Percentiles rank a stretch among this genome's conserved stretches.
Conservation (phyloP, 2,888 invertebrate species). For the Xylocampa areola region DNA sequence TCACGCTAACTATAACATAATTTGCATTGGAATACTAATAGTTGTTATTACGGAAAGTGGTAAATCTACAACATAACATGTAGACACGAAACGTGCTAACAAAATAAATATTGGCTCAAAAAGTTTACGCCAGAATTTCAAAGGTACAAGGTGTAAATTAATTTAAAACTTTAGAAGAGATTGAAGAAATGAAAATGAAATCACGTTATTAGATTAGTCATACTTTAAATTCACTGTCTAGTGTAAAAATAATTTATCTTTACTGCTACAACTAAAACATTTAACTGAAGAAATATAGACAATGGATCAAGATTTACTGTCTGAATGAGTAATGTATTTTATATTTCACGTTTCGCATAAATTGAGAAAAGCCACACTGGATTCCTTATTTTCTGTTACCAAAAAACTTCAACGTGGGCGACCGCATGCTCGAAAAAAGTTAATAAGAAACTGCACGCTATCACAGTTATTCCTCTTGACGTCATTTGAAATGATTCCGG, state of each 20-base stretch:
- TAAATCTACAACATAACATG: slow-evolving; percentile 18
- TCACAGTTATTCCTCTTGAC: slow-evolving; percentile 24
- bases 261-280: slow-evolving; percentile 14
- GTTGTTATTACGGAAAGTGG: slow-evolving; percentile 19
- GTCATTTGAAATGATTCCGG: slow-evolving; percentile 28
- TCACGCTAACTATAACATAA: slow-evolving; percentile 30
- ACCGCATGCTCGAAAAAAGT: slow-evolving; percentile 35
- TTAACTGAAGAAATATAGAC: slow-evolving; percentile 10
- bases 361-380: slow-evolving; percentile 22
- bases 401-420: slow-evolving; percentile 50
- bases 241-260: slow-evolving; percentile 36
- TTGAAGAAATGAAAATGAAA: slow-evolving; percentile 5
- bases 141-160: slow-evolving; percentile 19
- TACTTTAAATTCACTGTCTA: slow-evolving; percentile 14
- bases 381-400: slow-evolving; percentile 9
- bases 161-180: neutral
- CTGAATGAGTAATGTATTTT: slow-evolving; percentile 21
- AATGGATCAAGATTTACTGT: slow-evolving; percentile 22
- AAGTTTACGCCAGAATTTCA: slow-evolving; percentile 14
- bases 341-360: slow-evolving; percentile 3
- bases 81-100: slow-evolving; percentile 26
- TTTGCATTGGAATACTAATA: slow-evolving; percentile 28
- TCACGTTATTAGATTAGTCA: slow-evolving; percentile 12
- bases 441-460: slow-evolving; percentile 50
- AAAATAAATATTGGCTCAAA: slow-evolving; percentile 19